A percentile compares a stretch with the other conserved stretches of the same genome.
These are phyloP conservation scores for Corydoras sp. DNA, from an alignment of 2,113 vertebrate genomes.

Conservation along the genomic window DNA sequence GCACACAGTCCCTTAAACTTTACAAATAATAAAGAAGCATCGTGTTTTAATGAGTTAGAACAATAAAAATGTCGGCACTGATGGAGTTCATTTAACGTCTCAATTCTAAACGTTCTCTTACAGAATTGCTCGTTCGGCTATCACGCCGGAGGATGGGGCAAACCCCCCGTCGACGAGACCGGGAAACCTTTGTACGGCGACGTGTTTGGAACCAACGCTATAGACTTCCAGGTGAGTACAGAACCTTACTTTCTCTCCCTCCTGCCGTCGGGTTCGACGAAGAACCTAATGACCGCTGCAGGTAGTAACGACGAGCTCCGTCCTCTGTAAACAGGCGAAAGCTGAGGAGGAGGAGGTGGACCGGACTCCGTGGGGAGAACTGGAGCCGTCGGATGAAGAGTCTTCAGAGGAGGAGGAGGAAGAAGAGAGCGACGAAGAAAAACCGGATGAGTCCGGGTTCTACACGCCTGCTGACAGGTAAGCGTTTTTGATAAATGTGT, in stretches of 20 bases:
- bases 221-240: slow-evolving; percentile 76
- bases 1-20: no score
- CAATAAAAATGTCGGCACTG: no score
- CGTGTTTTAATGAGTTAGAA: no score
- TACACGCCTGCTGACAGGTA: slow-evolving; percentile 90
- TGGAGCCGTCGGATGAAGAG: slow-evolving; percentile 87
- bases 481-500: no score
- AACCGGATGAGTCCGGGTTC: slow-evolving; percentile 86
- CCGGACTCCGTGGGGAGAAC: slow-evolving; percentile 81
- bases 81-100: no score
- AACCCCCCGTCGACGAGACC: slow-evolving; percentile 84
- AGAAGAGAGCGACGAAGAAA: slow-evolving; percentile 90
- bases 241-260: not conserved
- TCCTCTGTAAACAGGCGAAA: slow-evolving; percentile 65
- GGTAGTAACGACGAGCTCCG: not conserved
- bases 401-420: slow-evolving; percentile 89
- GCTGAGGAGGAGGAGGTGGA: slow-evolving; percentile 89
- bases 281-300: no score
- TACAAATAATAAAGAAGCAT: no score
- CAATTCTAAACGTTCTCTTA: no score
- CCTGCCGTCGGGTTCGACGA: no score
- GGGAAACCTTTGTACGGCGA: slow-evolving; percentile 88
- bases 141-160: slow-evolving; percentile 89
- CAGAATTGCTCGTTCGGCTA: slow-evolving; percentile 88
- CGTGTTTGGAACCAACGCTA: slow-evolving; percentile 83